phyloP scores from a whole-genome alignment of 2,113 vertebrate genomes.

The Anolis sagrei region DNA sequence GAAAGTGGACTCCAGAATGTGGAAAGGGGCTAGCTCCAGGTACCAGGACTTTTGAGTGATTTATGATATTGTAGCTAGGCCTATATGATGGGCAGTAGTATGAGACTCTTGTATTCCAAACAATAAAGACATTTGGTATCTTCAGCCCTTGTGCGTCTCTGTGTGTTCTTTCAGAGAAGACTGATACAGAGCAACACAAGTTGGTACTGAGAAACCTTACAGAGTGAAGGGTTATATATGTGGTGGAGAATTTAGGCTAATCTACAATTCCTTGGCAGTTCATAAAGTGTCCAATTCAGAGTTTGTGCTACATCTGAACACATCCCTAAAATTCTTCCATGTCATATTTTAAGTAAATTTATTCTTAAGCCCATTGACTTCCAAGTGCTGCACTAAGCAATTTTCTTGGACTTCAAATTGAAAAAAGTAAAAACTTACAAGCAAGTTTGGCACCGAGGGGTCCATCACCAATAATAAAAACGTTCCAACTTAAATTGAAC shows the following conservation, averaged over 20 bases:
- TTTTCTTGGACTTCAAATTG: background rate
- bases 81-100: too few relatives aligned
- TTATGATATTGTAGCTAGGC: too few relatives aligned
- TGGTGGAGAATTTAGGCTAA: too few relatives aligned
- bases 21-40: too few relatives aligned
- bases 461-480: constrained; percentile 1
- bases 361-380: background rate
- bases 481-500: background rate
- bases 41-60: too few relatives aligned
- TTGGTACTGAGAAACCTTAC: too few relatives aligned
- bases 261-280: background rate
- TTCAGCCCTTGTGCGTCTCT: too few relatives aligned
- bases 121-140: too few relatives aligned
- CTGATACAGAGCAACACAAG: too few relatives aligned
- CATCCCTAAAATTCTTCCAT: background rate
- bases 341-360: background rate
- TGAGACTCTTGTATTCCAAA: too few relatives aligned
- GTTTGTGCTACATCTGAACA: background rate
- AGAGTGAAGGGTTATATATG: background rate
- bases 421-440: background rate
- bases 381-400: background rate
- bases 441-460: background rate
- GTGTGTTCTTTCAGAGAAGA: too few relatives aligned
- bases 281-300: background rate
- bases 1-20: too few relatives aligned